Evolutionary conservation across 2,113 vertebrate species (phyloP), one percentile per base, ranked within the genome.

Genomic region (Ploceus nigricollis): DNA sequence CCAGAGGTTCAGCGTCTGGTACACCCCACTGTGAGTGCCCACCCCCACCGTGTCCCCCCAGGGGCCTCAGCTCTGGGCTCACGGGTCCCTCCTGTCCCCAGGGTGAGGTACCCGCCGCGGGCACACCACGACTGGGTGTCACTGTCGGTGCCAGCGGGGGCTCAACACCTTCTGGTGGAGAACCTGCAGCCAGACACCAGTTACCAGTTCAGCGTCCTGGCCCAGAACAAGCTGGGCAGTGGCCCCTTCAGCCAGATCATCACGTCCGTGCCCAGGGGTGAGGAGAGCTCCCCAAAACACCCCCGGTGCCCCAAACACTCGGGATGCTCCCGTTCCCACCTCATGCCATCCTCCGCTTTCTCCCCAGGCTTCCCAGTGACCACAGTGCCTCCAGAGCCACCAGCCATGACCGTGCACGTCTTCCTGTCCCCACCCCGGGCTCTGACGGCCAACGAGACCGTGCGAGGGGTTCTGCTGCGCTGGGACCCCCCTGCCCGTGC

Each of bases 1-100:
- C 64, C 99, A 99, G 97, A 98, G 98, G 95, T 99, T 99, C 97
- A 99, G 98, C 57, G 98, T 99, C 33, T 99, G 99, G 99, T 99
- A 97, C 87, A 98, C 96, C 4, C 98, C 98, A 3, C 39, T 98
- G 98, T 98, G 97, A 98, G 98, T 98, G 37, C 86, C 77, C 60
- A 27, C 11, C n/a, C 3, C 5, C 2, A 5, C 5, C 0, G 6
- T 51, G 68, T 15, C 7, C 42, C 31, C 51, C 11, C 15, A 0
- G 1, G 23, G 24, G 0, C 47, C 76, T 27, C 19, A 2, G 39
- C 58, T 20, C 22, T 2, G 3, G 9, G 1, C 56, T 66, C 28
- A 72, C 7, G 22, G 25, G 16, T 56, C 57, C 61, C 76, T 1
- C 18, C 4, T 51, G 61, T 47, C 44, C 42, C 27, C 95, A 99